These are phyloP conservation scores for Tribolium madens DNA, from an alignment of 1,140 invertebrate genomes.

Conservation along the genomic window DNA sequence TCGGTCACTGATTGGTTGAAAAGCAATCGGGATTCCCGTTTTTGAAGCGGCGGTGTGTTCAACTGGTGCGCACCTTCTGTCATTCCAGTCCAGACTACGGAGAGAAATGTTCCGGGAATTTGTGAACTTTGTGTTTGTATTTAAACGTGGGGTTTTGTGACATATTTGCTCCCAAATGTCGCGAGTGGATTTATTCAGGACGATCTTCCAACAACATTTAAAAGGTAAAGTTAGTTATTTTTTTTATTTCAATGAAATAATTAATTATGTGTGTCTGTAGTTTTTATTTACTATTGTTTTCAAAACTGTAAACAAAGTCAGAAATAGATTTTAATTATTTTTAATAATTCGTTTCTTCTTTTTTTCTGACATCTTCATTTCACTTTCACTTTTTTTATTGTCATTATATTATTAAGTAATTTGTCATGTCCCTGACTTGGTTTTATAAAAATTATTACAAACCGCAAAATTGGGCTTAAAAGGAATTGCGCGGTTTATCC, in stretches of 20 bases:
- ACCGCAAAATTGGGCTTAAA: slow-evolving; percentile 3
- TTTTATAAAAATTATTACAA: background rate
- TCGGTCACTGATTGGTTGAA: slow-evolving; percentile 27
- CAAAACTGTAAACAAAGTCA: too few species aligned
- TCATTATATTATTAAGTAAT: too few species aligned
- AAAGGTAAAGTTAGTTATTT: too few species aligned
- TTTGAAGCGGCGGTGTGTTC: background rate
- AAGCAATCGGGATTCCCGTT: slow-evolving; percentile 1
- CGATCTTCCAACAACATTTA: background rate
- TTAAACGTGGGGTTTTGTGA: background rate
- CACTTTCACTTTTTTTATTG: background rate
- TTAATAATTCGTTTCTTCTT: background rate
- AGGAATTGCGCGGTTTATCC: background rate
- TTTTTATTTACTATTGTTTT: too few species aligned
- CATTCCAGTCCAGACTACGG: background rate
- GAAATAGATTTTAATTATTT: too few species aligned
- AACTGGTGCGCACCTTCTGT: background rate
- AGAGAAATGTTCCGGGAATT: background rate
- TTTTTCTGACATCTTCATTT: too few species aligned
- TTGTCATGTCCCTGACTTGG: too few species aligned
- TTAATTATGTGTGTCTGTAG: too few species aligned
- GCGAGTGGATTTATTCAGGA: slow-evolving; percentile 2
- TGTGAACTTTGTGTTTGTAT: background rate
- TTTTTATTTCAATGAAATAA: background rate
- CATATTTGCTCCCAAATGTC: slow-evolving; percentile 1